phyloP scores from a whole-genome alignment of 2,888 invertebrate species.

The Limenitis camilla region DNA sequence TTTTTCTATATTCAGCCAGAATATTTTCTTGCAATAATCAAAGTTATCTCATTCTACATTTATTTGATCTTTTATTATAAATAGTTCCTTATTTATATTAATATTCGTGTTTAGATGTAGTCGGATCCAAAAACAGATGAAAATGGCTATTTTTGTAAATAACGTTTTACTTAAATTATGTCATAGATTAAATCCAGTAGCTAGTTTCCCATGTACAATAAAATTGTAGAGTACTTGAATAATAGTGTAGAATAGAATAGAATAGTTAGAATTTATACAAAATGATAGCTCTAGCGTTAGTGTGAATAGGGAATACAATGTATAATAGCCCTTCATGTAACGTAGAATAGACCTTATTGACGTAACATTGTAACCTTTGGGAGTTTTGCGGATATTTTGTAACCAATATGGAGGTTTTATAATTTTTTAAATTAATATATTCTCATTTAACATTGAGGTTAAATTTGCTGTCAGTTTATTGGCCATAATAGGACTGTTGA shows the following conservation, averaged over 20 bases:
- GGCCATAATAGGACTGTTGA: too few relatives aligned
- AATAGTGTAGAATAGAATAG: slow-evolving; percentile 41
- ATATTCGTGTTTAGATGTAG: slow-evolving; percentile 37
- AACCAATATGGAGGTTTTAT: neutral
- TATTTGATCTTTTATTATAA: slow-evolving; percentile 20
- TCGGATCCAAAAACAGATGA: slow-evolving; percentile 54
- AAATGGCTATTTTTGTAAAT: slow-evolving; percentile 72
- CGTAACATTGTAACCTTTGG: slow-evolving; percentile 43
- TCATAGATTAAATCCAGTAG: slow-evolving; percentile 68
- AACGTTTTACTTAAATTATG: slow-evolving; percentile 70
- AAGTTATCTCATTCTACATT: slow-evolving; percentile 4
- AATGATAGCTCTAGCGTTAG: slow-evolving; percentile 60
- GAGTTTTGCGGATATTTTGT: neutral
- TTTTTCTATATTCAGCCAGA: slow-evolving; percentile 4
- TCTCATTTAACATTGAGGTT: too few relatives aligned
- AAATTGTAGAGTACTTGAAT: slow-evolving; percentile 68
- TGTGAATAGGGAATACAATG: slow-evolving; percentile 61
- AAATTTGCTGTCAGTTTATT: too few relatives aligned
- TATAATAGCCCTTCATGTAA: slow-evolving; percentile 56
- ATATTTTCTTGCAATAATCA: slow-evolving; percentile 8
- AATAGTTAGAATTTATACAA: slow-evolving; percentile 72
- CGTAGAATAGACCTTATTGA: slow-evolving; percentile 51
- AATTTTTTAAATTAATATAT: too few relatives aligned
- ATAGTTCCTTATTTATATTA: slow-evolving; percentile 33
- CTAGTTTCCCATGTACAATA: slow-evolving; percentile 72